These are phyloP conservation scores for Anoplolepis gracilipes DNA, from an alignment of 1,140 invertebrate genomes.

Conservation along the genomic window DNA sequence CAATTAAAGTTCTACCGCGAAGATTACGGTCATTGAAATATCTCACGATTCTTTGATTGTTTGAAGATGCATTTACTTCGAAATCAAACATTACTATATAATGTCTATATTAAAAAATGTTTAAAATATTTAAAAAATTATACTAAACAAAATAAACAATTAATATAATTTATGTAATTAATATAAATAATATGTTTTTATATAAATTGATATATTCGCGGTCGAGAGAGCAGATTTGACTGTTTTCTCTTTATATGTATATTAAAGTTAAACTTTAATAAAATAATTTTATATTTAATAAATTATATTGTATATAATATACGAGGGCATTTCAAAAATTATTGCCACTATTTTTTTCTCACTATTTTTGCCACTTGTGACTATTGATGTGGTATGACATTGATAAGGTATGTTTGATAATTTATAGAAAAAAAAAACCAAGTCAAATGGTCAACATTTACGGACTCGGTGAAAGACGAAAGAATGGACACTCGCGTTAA, in stretches of 20 bases:
- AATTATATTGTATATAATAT: neutral
- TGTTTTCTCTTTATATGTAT: neutral
- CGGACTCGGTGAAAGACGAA: too few species aligned
- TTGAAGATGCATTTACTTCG: constrained; percentile 14
- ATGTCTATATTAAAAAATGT: neutral
- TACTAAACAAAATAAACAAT: neutral
- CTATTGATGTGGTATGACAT: too few species aligned
- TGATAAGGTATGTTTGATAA: too few species aligned
- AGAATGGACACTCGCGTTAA: too few species aligned
- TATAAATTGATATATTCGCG: neutral
- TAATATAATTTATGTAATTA: neutral
- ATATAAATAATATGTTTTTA: neutral
- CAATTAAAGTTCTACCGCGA: constrained; percentile 39
- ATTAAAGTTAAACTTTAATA: constrained; percentile 2
- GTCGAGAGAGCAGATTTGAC: neutral
- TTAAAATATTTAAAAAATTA: neutral
- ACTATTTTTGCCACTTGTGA: too few species aligned
- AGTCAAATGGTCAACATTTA: too few species aligned
- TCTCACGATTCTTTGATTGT: constrained; percentile 14
- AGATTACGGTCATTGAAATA: constrained; percentile 29
- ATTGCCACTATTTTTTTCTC: too few species aligned
- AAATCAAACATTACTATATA: neutral
- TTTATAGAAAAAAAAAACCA: too few species aligned
- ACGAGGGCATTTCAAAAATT: too few species aligned
- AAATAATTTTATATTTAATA: neutral